These are phyloP conservation scores for Dendrocincla tyrannina DNA, from an alignment of 2,797 vertebrate species.

Conservation along the genomic window DNA sequence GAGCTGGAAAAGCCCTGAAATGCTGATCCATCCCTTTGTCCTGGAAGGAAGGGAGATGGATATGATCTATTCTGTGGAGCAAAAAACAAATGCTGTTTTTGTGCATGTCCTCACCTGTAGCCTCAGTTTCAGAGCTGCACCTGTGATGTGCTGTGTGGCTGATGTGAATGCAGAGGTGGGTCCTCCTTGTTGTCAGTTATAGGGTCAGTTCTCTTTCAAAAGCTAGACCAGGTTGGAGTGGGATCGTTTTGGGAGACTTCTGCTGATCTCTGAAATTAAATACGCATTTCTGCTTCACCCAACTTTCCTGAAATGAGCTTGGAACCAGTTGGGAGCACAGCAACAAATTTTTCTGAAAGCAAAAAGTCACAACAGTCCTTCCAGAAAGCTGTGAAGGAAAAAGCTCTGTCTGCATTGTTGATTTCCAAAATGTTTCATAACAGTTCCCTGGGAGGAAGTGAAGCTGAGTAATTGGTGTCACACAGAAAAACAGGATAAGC, in stretches of 20 bases:
- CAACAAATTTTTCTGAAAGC: background rate
- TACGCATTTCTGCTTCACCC: background rate
- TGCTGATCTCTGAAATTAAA: background rate
- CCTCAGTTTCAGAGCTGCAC: background rate
- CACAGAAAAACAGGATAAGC: background rate
- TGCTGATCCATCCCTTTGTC: background rate
- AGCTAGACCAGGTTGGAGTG: background rate
- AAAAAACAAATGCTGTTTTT: background rate
- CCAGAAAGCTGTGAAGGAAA: background rate
- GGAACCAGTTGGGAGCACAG: background rate
- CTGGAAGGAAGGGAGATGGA: fast-evolving
- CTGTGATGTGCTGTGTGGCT: background rate
- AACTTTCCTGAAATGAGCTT: background rate
- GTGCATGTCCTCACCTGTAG: background rate
- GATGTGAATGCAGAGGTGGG: background rate
- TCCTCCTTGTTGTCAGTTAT: background rate
- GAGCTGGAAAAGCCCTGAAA: background rate
- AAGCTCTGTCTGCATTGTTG: background rate
- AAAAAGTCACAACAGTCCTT: background rate
- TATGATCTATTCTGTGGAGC: background rate
- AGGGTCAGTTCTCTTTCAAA: background rate
- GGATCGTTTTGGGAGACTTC: background rate
- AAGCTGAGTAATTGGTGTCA: background rate
- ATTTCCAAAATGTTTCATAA: background rate
- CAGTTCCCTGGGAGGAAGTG: background rate